A percentile compares a stretch with the other conserved stretches of the same genome.
Conservation (phyloP, 2,113 vertebrate genomes). For the Mungos mungo region DNA sequence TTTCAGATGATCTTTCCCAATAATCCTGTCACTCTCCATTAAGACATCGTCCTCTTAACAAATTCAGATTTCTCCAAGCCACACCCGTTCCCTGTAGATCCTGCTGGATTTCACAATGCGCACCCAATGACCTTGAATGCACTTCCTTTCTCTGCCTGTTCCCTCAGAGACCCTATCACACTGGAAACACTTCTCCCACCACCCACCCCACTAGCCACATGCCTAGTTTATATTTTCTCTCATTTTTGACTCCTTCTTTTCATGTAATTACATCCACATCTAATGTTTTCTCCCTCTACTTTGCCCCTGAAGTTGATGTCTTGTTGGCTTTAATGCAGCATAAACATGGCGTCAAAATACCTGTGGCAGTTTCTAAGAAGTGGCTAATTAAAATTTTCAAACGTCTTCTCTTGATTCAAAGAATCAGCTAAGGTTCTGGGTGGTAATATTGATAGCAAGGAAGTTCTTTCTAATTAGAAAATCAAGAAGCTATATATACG, state of each 20-base stretch:
- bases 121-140: too few relatives aligned
- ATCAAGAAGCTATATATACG: neutral
- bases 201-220: neutral
- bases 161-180: neutral
- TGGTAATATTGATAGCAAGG: neutral
- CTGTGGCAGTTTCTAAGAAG: neutral
- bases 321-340: neutral
- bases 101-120: neutral
- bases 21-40: neutral
- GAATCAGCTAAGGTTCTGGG: neutral
- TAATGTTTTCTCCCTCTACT: neutral
- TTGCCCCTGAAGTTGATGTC: neutral
- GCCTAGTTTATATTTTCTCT: neutral
- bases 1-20: neutral
- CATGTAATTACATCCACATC: neutral
- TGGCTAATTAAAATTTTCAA: neutral
- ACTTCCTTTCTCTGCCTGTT: neutral
- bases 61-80: neutral
- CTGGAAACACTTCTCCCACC: neutral
- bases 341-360: neutral
- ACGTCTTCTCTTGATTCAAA: neutral
- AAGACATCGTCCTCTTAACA: neutral
- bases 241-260: neutral
- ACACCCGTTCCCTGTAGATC: neutral
- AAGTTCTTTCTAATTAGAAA: conserved; percentile 1